Conservation (phyloP, 92 coral and sea anemone genomes). For the Meandrina meandrites region DNA sequence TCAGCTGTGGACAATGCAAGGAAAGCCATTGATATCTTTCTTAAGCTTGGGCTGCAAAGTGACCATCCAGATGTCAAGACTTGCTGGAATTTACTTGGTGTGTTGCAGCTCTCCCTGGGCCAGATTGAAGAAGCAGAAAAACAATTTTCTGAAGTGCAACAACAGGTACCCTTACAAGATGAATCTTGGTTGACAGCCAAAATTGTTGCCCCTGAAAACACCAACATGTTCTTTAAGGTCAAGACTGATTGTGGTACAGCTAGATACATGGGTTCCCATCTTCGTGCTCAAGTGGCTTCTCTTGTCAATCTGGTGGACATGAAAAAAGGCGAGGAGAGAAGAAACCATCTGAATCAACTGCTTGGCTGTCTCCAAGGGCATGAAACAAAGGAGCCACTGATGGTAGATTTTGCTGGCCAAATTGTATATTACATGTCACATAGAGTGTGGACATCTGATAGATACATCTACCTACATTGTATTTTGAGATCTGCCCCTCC, state of each 20-base stretch:
- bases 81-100: neutral
- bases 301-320: constrained; percentile 7
- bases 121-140: constrained; percentile 3
- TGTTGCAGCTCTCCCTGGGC: neutral
- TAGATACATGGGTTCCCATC: too few species aligned
- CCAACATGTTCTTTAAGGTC: neutral
- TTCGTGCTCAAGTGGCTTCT: neutral
- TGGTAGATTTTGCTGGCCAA: neutral
- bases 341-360: constrained; percentile 4
- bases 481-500: neutral
- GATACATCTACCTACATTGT: neutral
- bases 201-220: neutral
- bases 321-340: neutral
- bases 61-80: constrained; percentile 20
- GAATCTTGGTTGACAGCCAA: neutral
- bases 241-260: neutral
- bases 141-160: neutral
- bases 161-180: neutral
- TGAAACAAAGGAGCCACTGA: neutral
- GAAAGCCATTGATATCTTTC: neutral
- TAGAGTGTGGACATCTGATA: too few species aligned
- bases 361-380: neutral
- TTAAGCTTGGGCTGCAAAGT: neutral
- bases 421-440: neutral
- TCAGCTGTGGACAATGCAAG: constrained; percentile 3